Base-by-base conservation (phyloP, 1,140 invertebrate species). In the Pseudomyrmex gracilis region DNA sequence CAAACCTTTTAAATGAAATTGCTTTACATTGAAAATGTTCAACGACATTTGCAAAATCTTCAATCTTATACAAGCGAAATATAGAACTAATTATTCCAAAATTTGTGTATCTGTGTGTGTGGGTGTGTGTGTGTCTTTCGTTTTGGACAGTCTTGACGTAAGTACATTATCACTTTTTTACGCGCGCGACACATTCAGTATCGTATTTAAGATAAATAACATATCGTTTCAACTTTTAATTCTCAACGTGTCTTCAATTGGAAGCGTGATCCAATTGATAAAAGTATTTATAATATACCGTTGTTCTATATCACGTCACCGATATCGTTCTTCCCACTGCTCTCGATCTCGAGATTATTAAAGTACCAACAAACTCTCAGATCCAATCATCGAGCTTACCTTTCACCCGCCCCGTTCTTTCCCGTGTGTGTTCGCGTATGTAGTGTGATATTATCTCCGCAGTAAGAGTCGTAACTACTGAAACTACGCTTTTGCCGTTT, bases 1-100 rank as follows among this genome's bases (percentile, higher is more conserved):
- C 95, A 0, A 92, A 94, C 3, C 89, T 96, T 0, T 93, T 86
- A 0, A 94, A 95, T 90, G 96, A 97, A 90, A 95, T 94, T 83
- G 93, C 95, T 7, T 90, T 97, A 0, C 96, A 95, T 88, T 97
- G 96, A 96, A 93, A 95, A 47, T 95, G 94, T 86, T 90, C 97
- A 2, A 94, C 91, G 95, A 53, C 94, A 95, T 92, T 77, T 96
- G 2, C 92, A 95, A 66, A 66, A 85, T 24, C 87, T 89, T 83
- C 84, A n/a, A n/a, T n/a, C n/a, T n/a, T n/a, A n/a, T n/a, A n/a
- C n/a, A 90, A 86, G 2, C 93, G 95, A 70, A 92, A 95, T 74
- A 77, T 94, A 12, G 94, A 96, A 24, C 87, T 90, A 45, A 90
- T 95, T 55, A 78, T 95, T 24, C 95, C 96, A 8, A 95, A 96